Evolutionary conservation across 1,140 invertebrate species (phyloP).

Genomic region (Onthophagus taurus): DNA sequence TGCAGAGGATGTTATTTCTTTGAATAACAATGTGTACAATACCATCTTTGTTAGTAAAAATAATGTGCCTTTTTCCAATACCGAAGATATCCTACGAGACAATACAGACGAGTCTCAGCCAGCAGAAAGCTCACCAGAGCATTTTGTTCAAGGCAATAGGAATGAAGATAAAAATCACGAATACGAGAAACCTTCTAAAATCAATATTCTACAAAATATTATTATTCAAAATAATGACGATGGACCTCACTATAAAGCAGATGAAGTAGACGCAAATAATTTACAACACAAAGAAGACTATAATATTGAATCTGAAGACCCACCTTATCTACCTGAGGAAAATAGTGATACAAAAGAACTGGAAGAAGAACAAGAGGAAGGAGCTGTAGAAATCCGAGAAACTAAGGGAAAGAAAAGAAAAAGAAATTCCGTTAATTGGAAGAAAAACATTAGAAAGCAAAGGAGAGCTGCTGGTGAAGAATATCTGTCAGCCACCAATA

Average conservation of each 20-base stretch:
- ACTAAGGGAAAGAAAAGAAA: conserved; percentile 15
- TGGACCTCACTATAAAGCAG: conserved; percentile 12
- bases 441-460: conserved; percentile 14
- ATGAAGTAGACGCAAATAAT: conserved; percentile 9
- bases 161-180: conserved; percentile 12
- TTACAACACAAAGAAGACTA: conserved; percentile 12
- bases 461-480: conserved; percentile 12
- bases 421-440: conserved; percentile 13
- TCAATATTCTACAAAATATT: conserved; percentile 14
- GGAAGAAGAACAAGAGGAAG: conserved; percentile 11
- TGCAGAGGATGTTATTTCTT: conserved; percentile 15
- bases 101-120: conserved; percentile 12
- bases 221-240: conserved; percentile 14
- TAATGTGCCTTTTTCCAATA: conserved; percentile 10
- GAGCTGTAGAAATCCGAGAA: conserved; percentile 14
- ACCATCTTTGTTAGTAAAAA: conserved; percentile 14
- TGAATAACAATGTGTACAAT: conserved; percentile 11
- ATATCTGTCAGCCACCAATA: conserved; percentile 12
- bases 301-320: conserved; percentile 10
- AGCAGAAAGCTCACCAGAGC: conserved; percentile 11
- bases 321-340: conserved; percentile 12
- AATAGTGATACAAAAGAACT: conserved; percentile 13
- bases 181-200: conserved; percentile 12
- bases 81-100: conserved; percentile 3
- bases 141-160: conserved; percentile 13